These are phyloP conservation scores for Hiodon tergisus DNA, from an alignment of 2,113 vertebrate species.

Conservation along the genomic window DNA sequence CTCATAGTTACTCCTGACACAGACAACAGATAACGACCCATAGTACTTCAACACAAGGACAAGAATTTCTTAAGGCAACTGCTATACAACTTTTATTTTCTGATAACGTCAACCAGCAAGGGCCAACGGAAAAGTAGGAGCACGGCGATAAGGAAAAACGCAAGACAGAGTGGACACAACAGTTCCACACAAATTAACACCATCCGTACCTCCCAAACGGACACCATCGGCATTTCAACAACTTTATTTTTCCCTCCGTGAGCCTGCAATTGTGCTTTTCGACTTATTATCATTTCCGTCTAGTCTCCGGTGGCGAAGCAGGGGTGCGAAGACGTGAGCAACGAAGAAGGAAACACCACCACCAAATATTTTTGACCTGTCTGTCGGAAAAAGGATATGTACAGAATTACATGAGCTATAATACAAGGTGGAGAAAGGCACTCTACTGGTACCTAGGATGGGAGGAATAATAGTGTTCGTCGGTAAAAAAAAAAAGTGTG, in stretches of 20 bases:
- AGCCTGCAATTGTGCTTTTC: slow-evolving; percentile 16
- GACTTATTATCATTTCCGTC: neutral
- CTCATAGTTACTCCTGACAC: slow-evolving; percentile 17
- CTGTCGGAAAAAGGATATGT: neutral
- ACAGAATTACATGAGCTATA: slow-evolving; percentile 2
- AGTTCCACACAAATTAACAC: neutral
- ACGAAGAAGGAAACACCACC: neutral
- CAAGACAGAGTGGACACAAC: slow-evolving; percentile 19
- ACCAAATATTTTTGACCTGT: neutral
- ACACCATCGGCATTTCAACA: neutral
- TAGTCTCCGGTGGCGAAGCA: neutral
- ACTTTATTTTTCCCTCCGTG: slow-evolving; percentile 2
- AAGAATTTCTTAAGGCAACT: slow-evolving; percentile 46
- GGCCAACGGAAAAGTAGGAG: slow-evolving; percentile 12
- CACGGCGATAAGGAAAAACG: slow-evolving; percentile 1
- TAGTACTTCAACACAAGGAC: slow-evolving; percentile 25
- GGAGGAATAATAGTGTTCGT: neutral
- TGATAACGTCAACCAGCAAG: slow-evolving; percentile 23
- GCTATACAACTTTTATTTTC: slow-evolving; percentile 29
- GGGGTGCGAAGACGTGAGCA: neutral
- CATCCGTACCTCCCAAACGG: neutral
- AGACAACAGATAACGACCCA: slow-evolving; percentile 21
- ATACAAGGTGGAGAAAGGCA: slow-evolving; percentile 8
- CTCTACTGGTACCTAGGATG: neutral
- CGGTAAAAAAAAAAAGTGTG: neutral